Conservation (phyloP, 2,888 invertebrate species). For the Lucinisca nassula region DNA sequence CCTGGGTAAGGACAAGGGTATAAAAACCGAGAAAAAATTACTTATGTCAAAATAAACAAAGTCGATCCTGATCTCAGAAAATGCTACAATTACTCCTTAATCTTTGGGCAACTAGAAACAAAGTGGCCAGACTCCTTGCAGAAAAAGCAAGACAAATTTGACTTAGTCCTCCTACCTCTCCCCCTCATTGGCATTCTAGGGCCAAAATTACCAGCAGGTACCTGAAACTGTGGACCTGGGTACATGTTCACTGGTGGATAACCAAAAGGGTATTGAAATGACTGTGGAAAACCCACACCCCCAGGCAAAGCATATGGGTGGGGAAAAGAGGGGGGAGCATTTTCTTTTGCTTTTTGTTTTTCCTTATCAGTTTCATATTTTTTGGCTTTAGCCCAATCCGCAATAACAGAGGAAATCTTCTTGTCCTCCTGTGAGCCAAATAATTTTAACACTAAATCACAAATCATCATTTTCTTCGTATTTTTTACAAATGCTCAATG, state of each 20-base stretch:
- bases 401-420: conserved; percentile 21
- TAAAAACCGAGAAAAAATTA: not conserved
- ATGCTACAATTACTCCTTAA: not conserved
- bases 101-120: conserved; percentile 39
- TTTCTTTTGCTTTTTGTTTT: not conserved
- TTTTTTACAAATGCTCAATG: conserved; percentile 25
- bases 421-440: conserved; percentile 44
- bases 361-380: conserved; percentile 35
- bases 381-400: conserved; percentile 40
- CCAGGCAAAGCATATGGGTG: not conserved
- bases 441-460: conserved; percentile 31
- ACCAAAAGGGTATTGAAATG: conserved; percentile 20
- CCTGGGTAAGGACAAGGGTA: conserved; percentile 13
- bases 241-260: conserved; percentile 3
- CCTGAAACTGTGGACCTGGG: not conserved
- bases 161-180: not conserved
- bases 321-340: not conserved
- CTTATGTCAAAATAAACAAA: conserved; percentile 2
- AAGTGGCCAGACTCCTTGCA: conserved; percentile 38
- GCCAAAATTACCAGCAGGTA: not conserved
- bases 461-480: conserved; percentile 38
- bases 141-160: conserved; percentile 26
- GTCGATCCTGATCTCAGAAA: too few species aligned
- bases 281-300: conserved; percentile 7
- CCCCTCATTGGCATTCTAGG: not conserved